phyloP scores from a whole-genome alignment of 1,140 invertebrate species.

The Brachionus plicatilis region DNA sequence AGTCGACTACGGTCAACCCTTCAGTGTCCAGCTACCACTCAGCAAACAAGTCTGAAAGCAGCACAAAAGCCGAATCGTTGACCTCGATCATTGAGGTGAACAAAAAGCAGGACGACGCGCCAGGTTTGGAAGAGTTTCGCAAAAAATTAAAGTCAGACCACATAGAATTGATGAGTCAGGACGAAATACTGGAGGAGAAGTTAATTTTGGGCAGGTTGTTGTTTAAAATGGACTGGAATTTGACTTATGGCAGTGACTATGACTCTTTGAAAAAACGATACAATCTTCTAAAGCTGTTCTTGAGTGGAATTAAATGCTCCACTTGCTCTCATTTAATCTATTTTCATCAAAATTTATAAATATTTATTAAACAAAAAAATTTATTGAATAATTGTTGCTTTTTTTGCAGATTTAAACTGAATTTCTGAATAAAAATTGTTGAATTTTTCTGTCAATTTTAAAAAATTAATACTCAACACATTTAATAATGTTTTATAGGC shows the following conservation, averaged over 20 bases:
- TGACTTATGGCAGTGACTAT: background rate
- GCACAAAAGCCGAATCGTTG: background rate
- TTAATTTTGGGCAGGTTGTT: background rate
- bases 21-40: background rate
- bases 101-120: background rate
- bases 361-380: background rate
- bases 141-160: background rate
- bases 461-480: no score
- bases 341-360: slow-evolving; percentile 4
- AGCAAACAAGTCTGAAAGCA: background rate
- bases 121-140: background rate
- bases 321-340: background rate
- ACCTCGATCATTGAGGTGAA: background rate
- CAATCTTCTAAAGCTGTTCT: background rate
- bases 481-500: no score
- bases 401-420: no score
- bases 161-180: background rate
- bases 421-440: no score
- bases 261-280: background rate
- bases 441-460: no score
- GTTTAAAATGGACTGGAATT: slow-evolving; percentile 1
- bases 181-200: background rate
- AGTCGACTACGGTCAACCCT: background rate
- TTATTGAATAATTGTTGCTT: background rate
- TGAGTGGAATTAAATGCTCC: background rate